Evolutionary conservation across 2,888 invertebrate species (phyloP), one percentile per base, ranked within the genome.

Genomic region (Tubulanus polymorphus): DNA sequence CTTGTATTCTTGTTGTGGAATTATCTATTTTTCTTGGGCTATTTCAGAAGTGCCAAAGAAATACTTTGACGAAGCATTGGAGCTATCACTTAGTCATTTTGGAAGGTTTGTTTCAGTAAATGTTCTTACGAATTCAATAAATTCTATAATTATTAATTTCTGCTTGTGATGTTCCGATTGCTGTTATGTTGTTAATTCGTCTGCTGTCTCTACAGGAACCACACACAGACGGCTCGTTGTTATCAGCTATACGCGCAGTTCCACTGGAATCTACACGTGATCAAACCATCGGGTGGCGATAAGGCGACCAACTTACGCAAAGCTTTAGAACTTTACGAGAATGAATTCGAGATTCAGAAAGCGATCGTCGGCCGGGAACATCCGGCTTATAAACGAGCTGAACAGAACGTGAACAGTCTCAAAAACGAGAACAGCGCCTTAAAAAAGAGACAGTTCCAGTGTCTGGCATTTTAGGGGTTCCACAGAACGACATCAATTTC

Each of bases 391-490:
- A 63, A 66, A 8, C 57, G 67, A 10, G 64, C 67, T 8, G 50
- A 65, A 2, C 63, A 67, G 45, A 65, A 67, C 41, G 63, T 66
- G 23, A 63, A 65, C 47, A 67, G n/a, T n/a, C n/a, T n/a, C n/a
- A n/a, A n/a, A n/a, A n/a, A n/a, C n/a, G n/a, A n/a, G n/a, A n/a
- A n/a, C n/a, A n/a, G n/a, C n/a, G n/a, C n/a, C n/a, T n/a, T n/a
- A n/a, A n/a, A n/a, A n/a, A n/a, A n/a, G n/a, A n/a, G n/a, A n/a
- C n/a, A n/a, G n/a, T n/a, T n/a, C n/a, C n/a, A n/a, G n/a, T n/a
- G n/a, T n/a, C n/a, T n/a, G n/a, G n/a, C n/a, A n/a, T n/a, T n/a
- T n/a, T n/a, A n/a, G n/a, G n/a, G n/a, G n/a, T n/a, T n/a, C n/a
- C n/a, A n/a, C n/a, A n/a, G n/a, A n/a, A n/a, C n/a, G n/a, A n/a